phyloP scores from a whole-genome alignment of 2,797 vertebrate species.

The Coranthus polyacanthus region DNA sequence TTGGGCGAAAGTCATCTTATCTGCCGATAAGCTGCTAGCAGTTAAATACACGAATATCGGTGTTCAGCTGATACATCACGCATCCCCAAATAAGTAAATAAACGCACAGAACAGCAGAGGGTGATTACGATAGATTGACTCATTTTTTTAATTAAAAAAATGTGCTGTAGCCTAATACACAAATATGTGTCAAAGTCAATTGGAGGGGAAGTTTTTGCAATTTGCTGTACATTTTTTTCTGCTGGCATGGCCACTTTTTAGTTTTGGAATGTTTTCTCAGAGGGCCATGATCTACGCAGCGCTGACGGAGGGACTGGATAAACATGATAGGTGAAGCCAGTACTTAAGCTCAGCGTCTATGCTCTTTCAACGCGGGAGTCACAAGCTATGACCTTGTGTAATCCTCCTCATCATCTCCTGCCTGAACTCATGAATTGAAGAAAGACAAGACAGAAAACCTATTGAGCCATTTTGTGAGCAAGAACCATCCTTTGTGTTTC shows the following conservation, averaged over 20 bases:
- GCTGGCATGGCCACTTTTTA: conserved; percentile 8
- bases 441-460: conserved; percentile 49
- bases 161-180: not conserved
- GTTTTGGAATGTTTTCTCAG: conserved; percentile 35
- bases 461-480: conserved; percentile 60
- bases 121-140: too few species aligned
- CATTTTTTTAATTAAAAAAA: not conserved
- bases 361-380: conserved; percentile 51
- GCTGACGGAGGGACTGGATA: conserved; percentile 38
- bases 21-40: too few species aligned
- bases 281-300: conserved; percentile 36
- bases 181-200: not conserved
- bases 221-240: conserved; percentile 7
- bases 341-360: conserved; percentile 51
- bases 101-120: too few species aligned
- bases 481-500: conserved; percentile 36
- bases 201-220: conserved; percentile 3
- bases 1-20: too few species aligned
- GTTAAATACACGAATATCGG: too few species aligned
- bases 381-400: conserved; percentile 63
- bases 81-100: not conserved
- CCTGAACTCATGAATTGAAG: conserved; percentile 76
- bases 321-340: conserved; percentile 55
- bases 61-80: too few species aligned
- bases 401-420: conserved; percentile 56